These are phyloP conservation scores for Patella pellucida DNA, from an alignment of 2,888 invertebrate species.

Conservation along the genomic window DNA sequence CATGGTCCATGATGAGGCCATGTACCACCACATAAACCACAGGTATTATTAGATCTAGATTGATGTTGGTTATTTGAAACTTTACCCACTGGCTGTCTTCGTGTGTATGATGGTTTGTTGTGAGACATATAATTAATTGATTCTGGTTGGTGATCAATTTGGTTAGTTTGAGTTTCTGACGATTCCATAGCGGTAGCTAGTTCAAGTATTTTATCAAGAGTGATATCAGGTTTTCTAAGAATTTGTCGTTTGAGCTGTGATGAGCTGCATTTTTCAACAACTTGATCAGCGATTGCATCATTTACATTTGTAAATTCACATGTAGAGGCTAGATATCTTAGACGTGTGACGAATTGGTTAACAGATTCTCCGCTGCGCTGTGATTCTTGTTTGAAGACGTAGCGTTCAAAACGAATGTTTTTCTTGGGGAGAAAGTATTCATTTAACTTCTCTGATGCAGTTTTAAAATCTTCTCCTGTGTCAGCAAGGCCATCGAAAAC, in stretches of 20 bases:
- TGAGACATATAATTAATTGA: not conserved
- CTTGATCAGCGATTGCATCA: not conserved
- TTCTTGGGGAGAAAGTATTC: not conserved
- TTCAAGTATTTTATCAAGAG: not conserved
- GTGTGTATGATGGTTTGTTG: not conserved
- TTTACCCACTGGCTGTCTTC: not conserved
- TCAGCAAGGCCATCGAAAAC: not conserved
- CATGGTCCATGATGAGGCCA: constrained; percentile 3
- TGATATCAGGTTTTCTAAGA: not conserved
- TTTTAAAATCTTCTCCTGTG: not conserved
- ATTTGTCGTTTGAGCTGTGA: not conserved
- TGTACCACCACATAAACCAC: not conserved
- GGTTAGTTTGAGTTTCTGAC: not conserved
- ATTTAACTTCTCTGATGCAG: not conserved
- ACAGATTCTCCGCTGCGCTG: not conserved
- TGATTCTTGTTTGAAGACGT: not conserved
- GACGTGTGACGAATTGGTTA: not conserved
- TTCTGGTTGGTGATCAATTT: not conserved
- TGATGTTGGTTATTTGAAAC: not conserved
- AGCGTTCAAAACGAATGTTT: not conserved
- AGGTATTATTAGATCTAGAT: not conserved
- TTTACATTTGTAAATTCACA: not conserved
- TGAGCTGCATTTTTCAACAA: not conserved
- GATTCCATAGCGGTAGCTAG: not conserved
- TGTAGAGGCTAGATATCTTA: not conserved